A percentile compares a stretch with the other conserved stretches of the same genome.
phyloP scores from a whole-genome alignment of 2,797 vertebrate species.

The Pseudomugil tenellus region DNA sequence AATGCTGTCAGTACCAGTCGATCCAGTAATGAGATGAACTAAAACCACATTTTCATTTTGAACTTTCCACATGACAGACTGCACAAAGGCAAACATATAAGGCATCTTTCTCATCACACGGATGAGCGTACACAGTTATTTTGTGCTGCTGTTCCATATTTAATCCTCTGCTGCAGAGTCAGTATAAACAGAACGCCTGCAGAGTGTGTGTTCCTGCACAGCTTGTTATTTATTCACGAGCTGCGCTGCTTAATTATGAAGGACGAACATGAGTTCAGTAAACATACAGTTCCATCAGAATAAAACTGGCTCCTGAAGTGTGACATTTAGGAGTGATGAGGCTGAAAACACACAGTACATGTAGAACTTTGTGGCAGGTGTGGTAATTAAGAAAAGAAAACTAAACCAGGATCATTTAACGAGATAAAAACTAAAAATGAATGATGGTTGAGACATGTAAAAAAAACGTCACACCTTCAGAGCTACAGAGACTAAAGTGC shows the following conservation, averaged over 20 bases:
- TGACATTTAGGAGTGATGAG: neutral
- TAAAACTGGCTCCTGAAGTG: neutral
- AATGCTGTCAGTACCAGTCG: neutral
- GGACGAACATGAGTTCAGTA: conserved; percentile 22
- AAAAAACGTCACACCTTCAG: neutral
- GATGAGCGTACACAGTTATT: neutral
- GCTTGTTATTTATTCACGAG: conserved; percentile 19
- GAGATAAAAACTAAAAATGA: neutral
- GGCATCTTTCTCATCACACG: neutral
- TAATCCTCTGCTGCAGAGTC: conserved; percentile 6
- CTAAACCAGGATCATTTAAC: neutral
- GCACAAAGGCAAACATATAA: neutral
- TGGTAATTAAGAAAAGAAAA: neutral
- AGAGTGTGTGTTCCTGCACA: conserved; percentile 3
- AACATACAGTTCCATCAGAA: conserved; percentile 19
- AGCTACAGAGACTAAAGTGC: too few species aligned
- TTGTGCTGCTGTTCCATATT: conserved; percentile 16
- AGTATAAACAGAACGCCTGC: conserved; percentile 8
- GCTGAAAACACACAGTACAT: neutral
- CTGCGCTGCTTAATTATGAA: conserved; percentile 27
- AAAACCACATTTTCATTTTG: neutral
- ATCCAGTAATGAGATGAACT: neutral
- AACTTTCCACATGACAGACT: neutral
- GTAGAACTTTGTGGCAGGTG: neutral
- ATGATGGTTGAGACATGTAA: neutral